A percentile compares a stretch with the other conserved stretches of the same genome.
Evolutionary conservation across 2,113 vertebrate genomes (phyloP).

Genomic region (Picathartes gymnocephalus): DNA sequence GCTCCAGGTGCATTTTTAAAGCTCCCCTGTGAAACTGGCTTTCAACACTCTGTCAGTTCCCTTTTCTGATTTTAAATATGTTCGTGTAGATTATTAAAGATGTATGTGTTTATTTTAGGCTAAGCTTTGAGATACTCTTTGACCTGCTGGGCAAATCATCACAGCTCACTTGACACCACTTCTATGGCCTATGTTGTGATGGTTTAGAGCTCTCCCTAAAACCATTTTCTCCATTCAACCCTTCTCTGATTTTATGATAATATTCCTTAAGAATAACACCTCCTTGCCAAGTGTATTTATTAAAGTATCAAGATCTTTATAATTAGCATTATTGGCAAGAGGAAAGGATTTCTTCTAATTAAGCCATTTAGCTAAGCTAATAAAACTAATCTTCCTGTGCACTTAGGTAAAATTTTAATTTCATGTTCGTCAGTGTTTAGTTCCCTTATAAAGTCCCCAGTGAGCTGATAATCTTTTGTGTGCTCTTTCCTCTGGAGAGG

Average conservation of each 20-base stretch:
- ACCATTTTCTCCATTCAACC: not conserved
- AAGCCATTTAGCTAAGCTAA: not conserved
- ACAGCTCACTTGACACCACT: not conserved
- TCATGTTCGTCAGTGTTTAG: not conserved
- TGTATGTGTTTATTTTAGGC: not conserved
- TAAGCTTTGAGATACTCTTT: not conserved
- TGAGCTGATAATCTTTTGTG: not conserved
- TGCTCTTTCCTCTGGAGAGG: not conserved
- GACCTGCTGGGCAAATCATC: not conserved
- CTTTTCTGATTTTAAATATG: not conserved
- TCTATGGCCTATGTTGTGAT: fast-evolving
- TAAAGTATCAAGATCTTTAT: not conserved
- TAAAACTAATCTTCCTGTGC: not conserved
- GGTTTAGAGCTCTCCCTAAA: not conserved
- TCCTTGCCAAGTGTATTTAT: not conserved
- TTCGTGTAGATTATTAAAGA: not conserved
- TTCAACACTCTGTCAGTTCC: not conserved
- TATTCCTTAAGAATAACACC: not conserved
- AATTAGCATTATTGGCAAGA: not conserved
- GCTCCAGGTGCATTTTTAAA: not conserved
- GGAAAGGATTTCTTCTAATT: not conserved
- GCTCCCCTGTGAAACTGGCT: not conserved
- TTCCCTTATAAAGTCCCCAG: not conserved
- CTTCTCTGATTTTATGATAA: not conserved
- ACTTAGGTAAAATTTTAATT: not conserved